Conservation (phyloP, 2,888 invertebrate species). For the Monopis laevigella region DNA sequence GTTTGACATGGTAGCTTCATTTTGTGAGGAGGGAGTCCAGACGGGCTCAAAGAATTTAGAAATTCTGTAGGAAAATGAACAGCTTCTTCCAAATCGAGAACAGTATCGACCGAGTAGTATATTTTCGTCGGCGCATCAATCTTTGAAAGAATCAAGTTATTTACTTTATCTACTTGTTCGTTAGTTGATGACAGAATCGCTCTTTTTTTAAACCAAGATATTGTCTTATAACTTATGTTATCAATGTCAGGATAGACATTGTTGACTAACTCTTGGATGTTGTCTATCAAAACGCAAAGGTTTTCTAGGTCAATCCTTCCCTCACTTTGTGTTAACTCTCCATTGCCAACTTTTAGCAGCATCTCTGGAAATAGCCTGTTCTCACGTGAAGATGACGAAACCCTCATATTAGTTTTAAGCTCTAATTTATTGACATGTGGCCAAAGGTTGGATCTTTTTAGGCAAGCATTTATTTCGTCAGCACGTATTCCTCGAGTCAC, state of each 20-base stretch:
- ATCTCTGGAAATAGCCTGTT: slow-evolving; percentile 3
- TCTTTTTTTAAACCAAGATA: slow-evolving; percentile 12
- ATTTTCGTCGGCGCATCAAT: slow-evolving; percentile 9
- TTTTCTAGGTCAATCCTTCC: slow-evolving; percentile 6
- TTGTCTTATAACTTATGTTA: slow-evolving; percentile 6
- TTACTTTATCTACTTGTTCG: slow-evolving; percentile 11
- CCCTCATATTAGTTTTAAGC: slow-evolving; percentile 16
- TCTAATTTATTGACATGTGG: slow-evolving; percentile 13
- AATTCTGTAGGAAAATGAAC: slow-evolving; percentile 23
- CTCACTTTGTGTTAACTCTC: slow-evolving; percentile 2
- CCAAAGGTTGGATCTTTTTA: slow-evolving; percentile 16
- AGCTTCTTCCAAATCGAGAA: slow-evolving; percentile 12
- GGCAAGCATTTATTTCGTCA: slow-evolving; percentile 15
- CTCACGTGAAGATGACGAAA: background rate
- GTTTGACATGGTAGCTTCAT: slow-evolving; percentile 19
- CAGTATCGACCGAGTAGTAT: slow-evolving; percentile 13
- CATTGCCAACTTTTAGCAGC: slow-evolving; percentile 3
- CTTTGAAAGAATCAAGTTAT: slow-evolving; percentile 11
- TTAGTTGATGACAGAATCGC: slow-evolving; percentile 13
- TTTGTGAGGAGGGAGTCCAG: slow-evolving; percentile 24
- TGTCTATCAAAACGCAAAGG: slow-evolving; percentile 2
- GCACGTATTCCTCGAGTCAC: slow-evolving; percentile 20
- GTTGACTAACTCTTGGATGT: background rate
- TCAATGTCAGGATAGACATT: slow-evolving; percentile 6
- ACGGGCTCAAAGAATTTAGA: slow-evolving; percentile 23